Evolutionary conservation across 2,888 invertebrate genomes (phyloP).

Genomic region (Uropetala carovei): DNA sequence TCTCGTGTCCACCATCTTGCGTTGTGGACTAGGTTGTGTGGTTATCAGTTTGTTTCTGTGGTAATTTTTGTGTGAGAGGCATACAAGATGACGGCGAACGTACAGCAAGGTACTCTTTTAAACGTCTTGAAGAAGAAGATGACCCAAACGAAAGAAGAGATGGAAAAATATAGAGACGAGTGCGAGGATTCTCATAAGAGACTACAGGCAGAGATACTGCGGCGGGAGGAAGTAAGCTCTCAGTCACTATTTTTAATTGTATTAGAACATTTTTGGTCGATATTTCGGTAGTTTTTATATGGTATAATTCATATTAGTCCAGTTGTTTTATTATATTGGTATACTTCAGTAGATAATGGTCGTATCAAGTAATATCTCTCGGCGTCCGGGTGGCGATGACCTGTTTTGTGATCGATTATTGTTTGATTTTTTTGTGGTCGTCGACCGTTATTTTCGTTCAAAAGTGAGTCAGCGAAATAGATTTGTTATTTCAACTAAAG

Average conservation of each 20-base stretch:
- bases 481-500: background rate
- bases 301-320: background rate
- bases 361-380: background rate
- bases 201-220: constrained; percentile 95
- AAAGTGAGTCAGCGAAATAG: constrained; percentile 8
- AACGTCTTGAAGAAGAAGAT: constrained; percentile 99
- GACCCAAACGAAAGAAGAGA: constrained; percentile 98
- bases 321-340: background rate
- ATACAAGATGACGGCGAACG: constrained; percentile 88
- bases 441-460: constrained; percentile 13
- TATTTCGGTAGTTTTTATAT: background rate
- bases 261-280: background rate
- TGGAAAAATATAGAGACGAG: constrained; percentile 98
- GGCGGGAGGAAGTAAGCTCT: constrained; percentile 96
- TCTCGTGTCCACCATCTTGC: constrained; percentile 71
- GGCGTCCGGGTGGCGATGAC: constrained; percentile 57
- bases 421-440: constrained; percentile 41
- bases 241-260: background rate
- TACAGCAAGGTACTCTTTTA: constrained; percentile 94
- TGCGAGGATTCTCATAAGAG: constrained; percentile 97
- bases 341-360: background rate
- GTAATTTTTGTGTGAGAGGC: constrained; percentile 65
- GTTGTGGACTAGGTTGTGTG: constrained; percentile 67
- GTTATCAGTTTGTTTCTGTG: constrained; percentile 66
- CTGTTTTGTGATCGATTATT: constrained; percentile 59